Evolutionary conservation across 1,140 invertebrate species (phyloP), one percentile per base, ranked within the genome.

Genomic region (Drosophila truncata): DNA sequence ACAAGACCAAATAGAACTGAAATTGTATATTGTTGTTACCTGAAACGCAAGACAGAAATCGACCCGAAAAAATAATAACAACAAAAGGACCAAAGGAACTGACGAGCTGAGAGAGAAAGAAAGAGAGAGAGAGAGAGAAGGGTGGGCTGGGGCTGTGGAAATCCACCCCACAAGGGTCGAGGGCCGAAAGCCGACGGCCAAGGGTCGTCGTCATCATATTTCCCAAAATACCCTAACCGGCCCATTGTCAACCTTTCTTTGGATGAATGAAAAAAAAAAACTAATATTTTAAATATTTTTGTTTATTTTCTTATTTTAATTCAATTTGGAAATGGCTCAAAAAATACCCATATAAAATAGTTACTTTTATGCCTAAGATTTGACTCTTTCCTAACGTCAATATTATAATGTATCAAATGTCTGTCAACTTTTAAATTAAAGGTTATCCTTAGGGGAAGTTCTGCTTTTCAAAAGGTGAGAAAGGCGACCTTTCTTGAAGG

Each of bases 91-190:
- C 41, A 18, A 14, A 49, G 25, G 20, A 42, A 11, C 25, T 37
- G 33, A 52, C 35, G 14, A 44, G 29, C 29, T 18, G 16, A 9
- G 47, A 31, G 23, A 18, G 7, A 39, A 31, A 29, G 50, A 25
- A 20, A 46, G 42, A 25, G 16, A 7, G 39, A 31, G 25, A 18
- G 8, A 41, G 25, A 29, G 42, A 29, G 23, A 49, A 23, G 33
- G 14, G 41, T 13, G 18, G 25, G 44, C 20, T n/a, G n/a, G 31
- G 20, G 41, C 31, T 18, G 27, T 18, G 54, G 18, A 50, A 42
- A 81, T 77, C 79, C 59, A 83, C 80, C 80, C 81, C 81, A 66
- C 81, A 66, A 54, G 58, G 72, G 62, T 63, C 63, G 63, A 46
- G 54, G 41, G 54, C 76, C 74, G 8, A 29, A 41, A 20, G 39